phyloP scores from a whole-genome alignment of 1,140 invertebrate genomes.

The Reticulitermes speratus region DNA sequence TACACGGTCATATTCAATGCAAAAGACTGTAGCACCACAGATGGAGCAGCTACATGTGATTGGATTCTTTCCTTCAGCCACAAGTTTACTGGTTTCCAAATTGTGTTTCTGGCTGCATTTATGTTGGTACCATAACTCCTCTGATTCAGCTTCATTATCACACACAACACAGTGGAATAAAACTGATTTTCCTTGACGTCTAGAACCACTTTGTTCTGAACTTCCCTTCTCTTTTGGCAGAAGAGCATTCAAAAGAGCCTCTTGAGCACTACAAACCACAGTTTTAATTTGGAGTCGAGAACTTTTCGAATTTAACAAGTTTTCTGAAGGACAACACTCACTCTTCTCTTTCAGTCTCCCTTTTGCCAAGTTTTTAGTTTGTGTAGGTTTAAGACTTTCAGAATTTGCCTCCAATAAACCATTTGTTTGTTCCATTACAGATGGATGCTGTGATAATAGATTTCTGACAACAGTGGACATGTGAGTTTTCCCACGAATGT shows the following conservation, averaged over 20 bases:
- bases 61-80: background rate
- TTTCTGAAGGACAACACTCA: no score
- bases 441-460: background rate
- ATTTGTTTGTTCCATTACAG: no score
- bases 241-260: background rate
- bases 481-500: background rate
- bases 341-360: background rate
- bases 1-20: background rate
- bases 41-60: background rate
- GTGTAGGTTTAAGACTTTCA: background rate
- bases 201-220: background rate
- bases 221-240: background rate
- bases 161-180: background rate
- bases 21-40: background rate
- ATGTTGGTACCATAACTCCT: background rate
- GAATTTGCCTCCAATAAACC: background rate
- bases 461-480: background rate
- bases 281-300: background rate
- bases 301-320: background rate
- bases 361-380: background rate
- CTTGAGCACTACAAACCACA: background rate
- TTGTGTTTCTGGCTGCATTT: background rate
- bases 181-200: no score
- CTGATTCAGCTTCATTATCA: background rate
- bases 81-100: background rate